Percentiles rank a stretch among this genome's conserved stretches.
phyloP scores from a whole-genome alignment of 2,888 invertebrate genomes.

The Dyspetes luteomarginatus region DNA sequence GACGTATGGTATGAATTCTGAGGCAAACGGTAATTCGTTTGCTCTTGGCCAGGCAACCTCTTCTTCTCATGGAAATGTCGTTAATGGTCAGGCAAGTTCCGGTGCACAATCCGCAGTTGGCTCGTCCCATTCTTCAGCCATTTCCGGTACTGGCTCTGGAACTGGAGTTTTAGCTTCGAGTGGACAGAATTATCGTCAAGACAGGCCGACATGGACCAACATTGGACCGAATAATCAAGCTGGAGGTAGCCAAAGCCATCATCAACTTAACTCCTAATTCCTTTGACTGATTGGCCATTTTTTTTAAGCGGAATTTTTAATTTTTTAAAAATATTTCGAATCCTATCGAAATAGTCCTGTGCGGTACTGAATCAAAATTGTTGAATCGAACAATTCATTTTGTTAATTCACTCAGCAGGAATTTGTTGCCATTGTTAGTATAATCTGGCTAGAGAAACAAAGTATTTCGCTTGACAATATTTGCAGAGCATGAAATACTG shows the following conservation, averaged over 20 bases:
- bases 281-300: not conserved
- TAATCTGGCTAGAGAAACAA: too few species aligned
- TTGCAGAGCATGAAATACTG: too few species aligned
- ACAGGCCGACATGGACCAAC: conserved; percentile 64
- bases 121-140: conserved; percentile 69
- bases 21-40: conserved; percentile 73
- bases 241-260: conserved; percentile 55
- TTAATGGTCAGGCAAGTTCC: conserved; percentile 75
- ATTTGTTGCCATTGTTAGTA: too few species aligned
- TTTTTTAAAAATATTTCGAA: too few species aligned
- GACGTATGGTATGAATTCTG: conserved; percentile 70
- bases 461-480: too few species aligned
- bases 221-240: conserved; percentile 63
- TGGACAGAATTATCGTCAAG: conserved; percentile 50
- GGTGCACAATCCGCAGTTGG: conserved; percentile 75
- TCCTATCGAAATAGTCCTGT: too few species aligned
- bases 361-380: too few species aligned
- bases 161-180: conserved; percentile 56
- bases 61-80: conserved; percentile 74
- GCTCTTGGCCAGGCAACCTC: conserved; percentile 74
- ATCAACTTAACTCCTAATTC: not conserved
- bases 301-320: too few species aligned
- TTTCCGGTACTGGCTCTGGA: conserved; percentile 68
- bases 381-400: too few species aligned
- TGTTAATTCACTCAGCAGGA: too few species aligned